Percentiles rank a stretch among this genome's conserved stretches.
Evolutionary conservation across 2,797 vertebrate genomes (phyloP).

Genomic region (Silurus aristotelis): DNA sequence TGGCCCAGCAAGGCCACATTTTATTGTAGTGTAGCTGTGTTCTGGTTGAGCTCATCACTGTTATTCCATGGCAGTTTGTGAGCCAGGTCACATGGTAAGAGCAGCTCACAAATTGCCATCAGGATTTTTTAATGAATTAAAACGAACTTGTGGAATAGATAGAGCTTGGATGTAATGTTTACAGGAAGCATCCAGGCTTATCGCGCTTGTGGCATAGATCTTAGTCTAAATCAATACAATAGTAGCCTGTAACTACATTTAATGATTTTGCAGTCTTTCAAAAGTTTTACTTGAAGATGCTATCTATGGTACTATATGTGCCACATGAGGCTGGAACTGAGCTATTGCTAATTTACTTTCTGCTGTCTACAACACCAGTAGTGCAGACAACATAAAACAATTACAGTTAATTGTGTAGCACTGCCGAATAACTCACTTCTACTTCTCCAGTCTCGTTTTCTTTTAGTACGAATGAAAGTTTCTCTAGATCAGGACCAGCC

Average conservation of each 20-base stretch:
- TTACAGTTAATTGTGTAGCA: background rate
- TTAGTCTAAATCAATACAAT: background rate
- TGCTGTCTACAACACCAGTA: background rate
- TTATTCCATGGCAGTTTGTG: background rate
- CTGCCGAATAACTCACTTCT: conserved; percentile 76
- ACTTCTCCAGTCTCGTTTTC: conserved; percentile 95
- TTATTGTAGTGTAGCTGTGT: background rate
- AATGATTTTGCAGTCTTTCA: background rate
- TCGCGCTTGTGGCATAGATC: background rate
- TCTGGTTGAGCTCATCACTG: background rate
- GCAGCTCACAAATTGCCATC: background rate
- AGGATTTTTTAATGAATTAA: background rate
- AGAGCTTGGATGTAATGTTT: background rate
- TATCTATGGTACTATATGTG: too few species aligned
- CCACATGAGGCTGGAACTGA: background rate
- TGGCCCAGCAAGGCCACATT: background rate
- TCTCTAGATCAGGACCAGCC: conserved; percentile 83
- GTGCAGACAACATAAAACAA: background rate
- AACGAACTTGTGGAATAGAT: background rate
- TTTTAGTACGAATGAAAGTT: conserved; percentile 91
- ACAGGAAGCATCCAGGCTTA: background rate
- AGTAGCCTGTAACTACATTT: background rate
- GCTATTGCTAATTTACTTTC: background rate
- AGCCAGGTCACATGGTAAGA: background rate
- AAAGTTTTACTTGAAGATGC: background rate